Evolutionary conservation across 1,140 invertebrate species (phyloP), one percentile per base, ranked within the genome.

Genomic region (Dermatophagoides farinae): DNA sequence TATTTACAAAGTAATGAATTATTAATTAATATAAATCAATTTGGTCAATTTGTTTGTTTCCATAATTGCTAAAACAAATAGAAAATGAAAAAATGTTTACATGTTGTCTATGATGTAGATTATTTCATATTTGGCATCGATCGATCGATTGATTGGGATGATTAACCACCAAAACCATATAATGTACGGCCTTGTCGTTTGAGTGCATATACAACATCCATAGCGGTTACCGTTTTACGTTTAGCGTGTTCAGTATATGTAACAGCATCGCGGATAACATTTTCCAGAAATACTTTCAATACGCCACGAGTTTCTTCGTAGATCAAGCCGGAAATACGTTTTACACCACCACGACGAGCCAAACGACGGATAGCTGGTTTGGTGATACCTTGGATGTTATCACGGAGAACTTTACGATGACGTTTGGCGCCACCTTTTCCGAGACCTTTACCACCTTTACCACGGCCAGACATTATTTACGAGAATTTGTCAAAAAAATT

Each of bases 201-300:
- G 64, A 88, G 72, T 31, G 84, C 84, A 67, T 87, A 87, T 20
- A 88, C 85, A 14, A 88, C 82, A 68, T 88, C 84, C 84, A 88
- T 88, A 55, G 84, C 83, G 12, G 84, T 88, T 39, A 80, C 76
- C 18, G 85, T 88, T 73, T 86, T 88, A 63, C 84, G 74, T 73
- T 85, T 86, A 64, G 83, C 82, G 70, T 86, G 82, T 70, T 16
- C 83, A 14, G 82, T 84, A 73, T 86, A 86, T n/a, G 82, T 86
- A 55, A 86, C 82, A 12, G 83, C 82, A 71, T 86, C 84, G 58
- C 82, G 76, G 67, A 86, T 86, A 0, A 86, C 82, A 68, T 85
- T 86, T 70, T 85, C 83, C 55, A 87, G 71, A 71, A 87, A 87
- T 0, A 84, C 79, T 70, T 84, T 86, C 22, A 85, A 70, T 0